Percentiles rank a stretch among this genome's conserved stretches.
These are phyloP conservation scores for Epizoanthus rinbou DNA, from an alignment of 92 coral and sea anemone species.

Conservation along the genomic window DNA sequence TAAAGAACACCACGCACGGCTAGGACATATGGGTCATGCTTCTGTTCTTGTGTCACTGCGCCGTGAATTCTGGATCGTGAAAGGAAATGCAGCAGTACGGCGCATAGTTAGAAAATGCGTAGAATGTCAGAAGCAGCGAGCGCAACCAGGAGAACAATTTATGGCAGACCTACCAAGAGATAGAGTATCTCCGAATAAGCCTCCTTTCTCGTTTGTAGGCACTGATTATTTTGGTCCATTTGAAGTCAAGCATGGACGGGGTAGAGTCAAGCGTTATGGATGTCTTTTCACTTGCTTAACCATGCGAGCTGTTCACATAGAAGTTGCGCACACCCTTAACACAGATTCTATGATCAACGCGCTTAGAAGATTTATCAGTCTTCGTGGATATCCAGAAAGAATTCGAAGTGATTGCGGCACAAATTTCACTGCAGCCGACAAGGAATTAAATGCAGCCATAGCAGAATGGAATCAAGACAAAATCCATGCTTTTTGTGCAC, in stretches of 20 bases:
- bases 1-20: constrained; percentile 18
- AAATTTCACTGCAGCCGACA: constrained; percentile 47
- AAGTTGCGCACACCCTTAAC: constrained; percentile 54
- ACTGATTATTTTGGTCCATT: constrained; percentile 69
- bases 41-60: constrained; percentile 46
- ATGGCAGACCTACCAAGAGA: constrained; percentile 69
- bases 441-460: constrained; percentile 44
- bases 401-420: constrained; percentile 61
- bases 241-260: constrained; percentile 64
- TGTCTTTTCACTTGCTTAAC: constrained; percentile 59
- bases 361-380: constrained; percentile 52
- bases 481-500: constrained; percentile 42
- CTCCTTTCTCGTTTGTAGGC: constrained; percentile 61
- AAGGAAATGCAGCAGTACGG: constrained; percentile 60
- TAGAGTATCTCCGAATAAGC: constrained; percentile 49
- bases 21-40: constrained; percentile 61
- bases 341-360: constrained; percentile 62
- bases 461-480: constrained; percentile 52
- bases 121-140: constrained; percentile 53
- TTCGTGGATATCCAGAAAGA: constrained; percentile 55
- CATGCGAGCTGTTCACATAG: constrained; percentile 60
- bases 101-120: constrained; percentile 51
- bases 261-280: constrained; percentile 59
- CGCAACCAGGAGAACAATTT: constrained; percentile 49
- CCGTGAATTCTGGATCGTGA: constrained; percentile 56